Evolutionary conservation across 2,888 invertebrate genomes (phyloP).

Genomic region (Polydrusus tereticollis): DNA sequence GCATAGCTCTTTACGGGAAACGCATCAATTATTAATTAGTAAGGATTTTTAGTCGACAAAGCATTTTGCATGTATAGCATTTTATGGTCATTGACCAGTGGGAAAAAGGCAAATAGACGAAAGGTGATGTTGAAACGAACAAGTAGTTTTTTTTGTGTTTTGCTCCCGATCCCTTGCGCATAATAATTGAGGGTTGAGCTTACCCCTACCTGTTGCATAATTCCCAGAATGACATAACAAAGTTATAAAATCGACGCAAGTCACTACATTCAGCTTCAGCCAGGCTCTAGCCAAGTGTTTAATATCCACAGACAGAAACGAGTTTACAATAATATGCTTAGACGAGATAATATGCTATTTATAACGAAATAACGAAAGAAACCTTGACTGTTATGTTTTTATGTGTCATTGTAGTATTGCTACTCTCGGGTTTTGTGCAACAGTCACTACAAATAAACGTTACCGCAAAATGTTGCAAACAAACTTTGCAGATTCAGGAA

Average conservation of each 20-base stretch:
- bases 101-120: no score
- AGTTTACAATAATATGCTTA: slow-evolving; percentile 6
- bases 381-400: slow-evolving; percentile 31
- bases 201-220: slow-evolving; percentile 21
- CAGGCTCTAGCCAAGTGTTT: slow-evolving; percentile 23
- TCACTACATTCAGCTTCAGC: slow-evolving; percentile 19
- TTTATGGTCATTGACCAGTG: no score
- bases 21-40: no score
- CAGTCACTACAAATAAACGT: slow-evolving; percentile 19
- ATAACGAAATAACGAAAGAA: slow-evolving; percentile 8
- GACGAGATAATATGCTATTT: slow-evolving; percentile 3
- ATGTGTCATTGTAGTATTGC: slow-evolving; percentile 1
- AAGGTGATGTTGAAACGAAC: no score
- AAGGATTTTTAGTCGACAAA: no score
- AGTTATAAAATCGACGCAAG: slow-evolving; percentile 6
- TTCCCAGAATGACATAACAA: background rate
- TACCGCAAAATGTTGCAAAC: slow-evolving; percentile 32
- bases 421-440: slow-evolving; percentile 9
- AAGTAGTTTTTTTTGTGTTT: no score
- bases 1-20: no score
- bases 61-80: no score
- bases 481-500: slow-evolving; percentile 20
- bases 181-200: no score
- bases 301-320: background rate
- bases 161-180: no score